phyloP scores from a whole-genome alignment of 1,140 invertebrate species.

The Belonocnema kinseyi region DNA sequence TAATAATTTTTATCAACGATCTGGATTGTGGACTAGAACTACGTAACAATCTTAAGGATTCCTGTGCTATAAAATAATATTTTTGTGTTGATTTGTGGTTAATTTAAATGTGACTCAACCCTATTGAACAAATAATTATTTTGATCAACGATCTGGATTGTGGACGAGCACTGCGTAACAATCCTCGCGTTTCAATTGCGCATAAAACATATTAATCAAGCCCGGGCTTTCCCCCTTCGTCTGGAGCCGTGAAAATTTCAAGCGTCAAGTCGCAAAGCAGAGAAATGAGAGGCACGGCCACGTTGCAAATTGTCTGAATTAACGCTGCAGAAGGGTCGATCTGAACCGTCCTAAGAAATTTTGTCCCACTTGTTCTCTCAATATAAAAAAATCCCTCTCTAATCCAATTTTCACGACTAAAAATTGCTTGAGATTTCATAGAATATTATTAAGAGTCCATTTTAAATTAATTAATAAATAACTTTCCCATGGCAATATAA shows the following conservation, averaged over 20 bases:
- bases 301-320: conserved; percentile 71
- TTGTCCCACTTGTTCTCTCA: conserved; percentile 42
- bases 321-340: conserved; percentile 65
- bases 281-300: conserved; percentile 53
- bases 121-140: too few relatives aligned
- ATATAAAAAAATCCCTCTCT: background rate
- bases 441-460: too few relatives aligned
- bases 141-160: too few relatives aligned
- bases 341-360: conserved; percentile 59
- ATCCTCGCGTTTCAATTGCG: conserved; percentile 3
- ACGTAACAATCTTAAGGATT: too few relatives aligned
- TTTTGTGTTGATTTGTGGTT: too few relatives aligned
- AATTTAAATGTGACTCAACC: too few relatives aligned
- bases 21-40: too few relatives aligned
- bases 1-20: too few relatives aligned
- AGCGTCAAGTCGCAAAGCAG: conserved; percentile 43
- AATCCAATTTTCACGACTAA: background rate
- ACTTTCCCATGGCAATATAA: background rate
- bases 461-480: background rate
- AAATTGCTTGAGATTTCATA: background rate
- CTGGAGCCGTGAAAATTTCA: conserved; percentile 48
- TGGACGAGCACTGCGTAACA: background rate
- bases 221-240: background rate
- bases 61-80: too few relatives aligned
- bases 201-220: conserved; percentile 4